Base-by-base conservation (phyloP, 2,888 invertebrate genomes). In the Cephus pulcher region DNA sequence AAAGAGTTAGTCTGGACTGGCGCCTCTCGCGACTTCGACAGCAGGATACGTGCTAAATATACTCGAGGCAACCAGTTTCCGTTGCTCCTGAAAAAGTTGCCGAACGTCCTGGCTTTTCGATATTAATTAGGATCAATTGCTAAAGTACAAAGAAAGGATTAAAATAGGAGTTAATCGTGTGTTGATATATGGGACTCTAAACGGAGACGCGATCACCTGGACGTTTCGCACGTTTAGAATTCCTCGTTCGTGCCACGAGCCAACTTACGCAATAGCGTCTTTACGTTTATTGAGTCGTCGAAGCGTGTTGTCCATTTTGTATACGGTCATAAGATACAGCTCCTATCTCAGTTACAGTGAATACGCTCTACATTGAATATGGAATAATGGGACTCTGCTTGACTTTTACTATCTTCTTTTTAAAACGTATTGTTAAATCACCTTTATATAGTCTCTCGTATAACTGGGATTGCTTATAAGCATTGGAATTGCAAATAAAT, bases 11-110 rank as follows among this genome's bases (percentile, higher is more conserved):
- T 30, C 32, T 34, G 15, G 74, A 74, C 32, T 74, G 80, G 80
- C 78, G 78, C 78, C 80, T 76, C 35, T 32, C 74, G 74, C 15
- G 34, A 35, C 74, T 37, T 30, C 35, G 35, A 34, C 34, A 74
- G 35, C 35, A 34, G 74, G 74, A 56, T 56, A 56, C 56, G 56
- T 56, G 56, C 56, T 56, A 15, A 56, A 56, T 56, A 56, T 56
- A 56, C 56, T 56, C 9, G 9, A 56, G 23, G 56, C 56, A 37
- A 15, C 37, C 37, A 56, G 56, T 56, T 23, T 56, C 56, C 56
- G 2, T 23, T 9, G 23, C 56, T 56, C 2, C 56, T 56, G 23
- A 23, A 23, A 2, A 56, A 56, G 56, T 56, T 56, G 23, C 56
- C 2, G 23, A 56, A 56, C 23, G 2, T 56, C 56, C 56, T 56